Percentiles rank a stretch among this genome's conserved stretches.
Evolutionary conservation across 92 coral and sea anemone species (phyloP).

Genomic region (Epizoanthus stellaris): DNA sequence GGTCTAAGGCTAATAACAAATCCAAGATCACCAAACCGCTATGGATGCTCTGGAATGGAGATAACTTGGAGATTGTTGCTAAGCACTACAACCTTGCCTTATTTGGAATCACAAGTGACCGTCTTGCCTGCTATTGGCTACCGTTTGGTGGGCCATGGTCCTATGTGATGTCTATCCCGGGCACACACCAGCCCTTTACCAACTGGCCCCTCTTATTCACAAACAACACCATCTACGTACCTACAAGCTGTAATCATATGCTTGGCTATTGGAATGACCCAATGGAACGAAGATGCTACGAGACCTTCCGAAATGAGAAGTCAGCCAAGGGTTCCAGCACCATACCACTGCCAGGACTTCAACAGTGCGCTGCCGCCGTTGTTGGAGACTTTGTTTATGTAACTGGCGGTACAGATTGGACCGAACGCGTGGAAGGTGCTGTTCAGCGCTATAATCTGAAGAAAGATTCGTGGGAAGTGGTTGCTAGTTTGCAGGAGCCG

Average conservation of each 20-base stretch:
- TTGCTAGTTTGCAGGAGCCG: conserved; percentile 63
- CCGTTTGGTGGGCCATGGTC: conserved; percentile 74
- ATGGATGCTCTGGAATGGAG: conserved; percentile 57
- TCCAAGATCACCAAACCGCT: conserved; percentile 31
- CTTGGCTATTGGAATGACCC: conserved; percentile 66
- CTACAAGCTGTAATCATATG: conserved; percentile 58
- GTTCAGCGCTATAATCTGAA: conserved; percentile 69
- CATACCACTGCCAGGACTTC: conserved; percentile 30
- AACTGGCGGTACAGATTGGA: conserved; percentile 68
- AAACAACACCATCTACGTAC: conserved; percentile 55
- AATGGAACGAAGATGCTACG: conserved; percentile 55
- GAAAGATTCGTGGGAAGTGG: conserved; percentile 58
- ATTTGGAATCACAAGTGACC: conserved; percentile 60
- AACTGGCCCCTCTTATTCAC: conserved; percentile 61
- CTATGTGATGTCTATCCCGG: conserved; percentile 63
- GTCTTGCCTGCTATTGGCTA: conserved; percentile 61
- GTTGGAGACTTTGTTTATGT: conserved; percentile 60
- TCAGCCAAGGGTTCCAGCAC: conserved; percentile 14
- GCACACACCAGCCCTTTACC: conserved; percentile 54
- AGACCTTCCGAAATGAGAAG: conserved; percentile 37
- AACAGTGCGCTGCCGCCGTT: conserved; percentile 64
- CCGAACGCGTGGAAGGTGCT: conserved; percentile 62
- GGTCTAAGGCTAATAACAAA: conserved; percentile 30
- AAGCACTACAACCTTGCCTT: conserved; percentile 65
- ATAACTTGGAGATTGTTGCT: conserved; percentile 35